phyloP scores from a whole-genome alignment of 2,888 invertebrate species.

The Taphrorychus bicolor region DNA sequence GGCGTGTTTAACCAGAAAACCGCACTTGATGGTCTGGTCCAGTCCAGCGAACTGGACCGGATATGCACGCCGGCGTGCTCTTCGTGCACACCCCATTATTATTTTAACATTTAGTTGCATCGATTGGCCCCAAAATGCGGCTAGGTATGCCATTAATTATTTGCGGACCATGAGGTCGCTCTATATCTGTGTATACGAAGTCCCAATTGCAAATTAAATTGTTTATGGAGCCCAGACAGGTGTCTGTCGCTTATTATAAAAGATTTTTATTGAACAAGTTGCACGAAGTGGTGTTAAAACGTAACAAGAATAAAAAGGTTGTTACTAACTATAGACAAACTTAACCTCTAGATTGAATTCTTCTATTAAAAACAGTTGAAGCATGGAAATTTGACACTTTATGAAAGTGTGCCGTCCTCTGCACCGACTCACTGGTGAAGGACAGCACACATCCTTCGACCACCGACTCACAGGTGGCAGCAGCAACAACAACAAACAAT shows the following conservation, averaged over 20 bases:
- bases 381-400: too few species aligned
- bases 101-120: neutral
- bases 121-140: constrained; percentile 1
- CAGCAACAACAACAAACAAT: too few species aligned
- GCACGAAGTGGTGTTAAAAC: too few species aligned
- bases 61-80: constrained; percentile 1
- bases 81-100: constrained; percentile 11
- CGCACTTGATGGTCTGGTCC: constrained; percentile 46
- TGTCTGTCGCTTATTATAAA: neutral
- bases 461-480: too few species aligned
- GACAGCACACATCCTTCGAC: too few species aligned
- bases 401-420: too few species aligned
- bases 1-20: constrained; percentile 51
- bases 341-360: too few species aligned
- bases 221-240: neutral
- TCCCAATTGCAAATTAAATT: neutral
- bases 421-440: too few species aligned
- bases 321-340: too few species aligned
- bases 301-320: too few species aligned
- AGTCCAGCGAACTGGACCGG: neutral
- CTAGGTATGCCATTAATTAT: neutral
- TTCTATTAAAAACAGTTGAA: too few species aligned
- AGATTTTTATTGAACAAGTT: too few species aligned
- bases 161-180: neutral
- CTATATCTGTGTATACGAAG: neutral